Evolutionary conservation across 2,797 vertebrate genomes (phyloP).

Genomic region (Fistularia commersonii): DNA sequence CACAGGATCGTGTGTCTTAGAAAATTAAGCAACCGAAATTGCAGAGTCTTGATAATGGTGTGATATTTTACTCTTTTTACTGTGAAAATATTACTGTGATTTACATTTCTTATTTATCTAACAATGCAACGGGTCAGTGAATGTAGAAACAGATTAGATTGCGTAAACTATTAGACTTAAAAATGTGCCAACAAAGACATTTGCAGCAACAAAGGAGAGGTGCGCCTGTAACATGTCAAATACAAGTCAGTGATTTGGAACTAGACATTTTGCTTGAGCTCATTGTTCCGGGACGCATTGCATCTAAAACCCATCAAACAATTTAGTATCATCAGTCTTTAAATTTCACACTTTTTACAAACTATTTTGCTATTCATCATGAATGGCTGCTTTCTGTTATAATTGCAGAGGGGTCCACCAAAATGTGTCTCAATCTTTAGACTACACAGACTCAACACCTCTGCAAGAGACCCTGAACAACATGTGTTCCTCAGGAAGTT

Average conservation of each 20-base stretch:
- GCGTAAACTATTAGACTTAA: conserved; percentile 15
- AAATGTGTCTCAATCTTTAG: conserved; percentile 52
- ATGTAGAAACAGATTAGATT: conserved; percentile 21
- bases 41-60: conserved; percentile 13
- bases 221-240: background rate
- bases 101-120: conserved; percentile 35
- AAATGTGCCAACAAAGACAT: conserved; percentile 9
- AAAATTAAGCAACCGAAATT: conserved; percentile 7
- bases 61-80: too few relatives aligned
- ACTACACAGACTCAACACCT: conserved; percentile 77
- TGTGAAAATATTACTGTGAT: conserved; percentile 40
- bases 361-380: conserved; percentile 45
- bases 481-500: conserved; percentile 82
- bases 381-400: conserved; percentile 50
- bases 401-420: conserved; percentile 44
- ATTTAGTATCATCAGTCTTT: conserved; percentile 31
- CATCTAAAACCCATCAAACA: conserved; percentile 11
- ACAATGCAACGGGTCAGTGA: conserved; percentile 26
- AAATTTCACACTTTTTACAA: conserved; percentile 44
- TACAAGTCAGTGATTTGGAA: conserved; percentile 7
- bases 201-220: background rate
- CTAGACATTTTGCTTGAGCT: conserved; percentile 19
- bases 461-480: conserved; percentile 74
- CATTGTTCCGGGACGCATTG: conserved; percentile 24
- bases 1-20: too few relatives aligned